Evolutionary conservation across 2,113 vertebrate genomes (phyloP), one percentile per base, ranked within the genome.

Genomic region (Leucoraja erinaceus): DNA sequence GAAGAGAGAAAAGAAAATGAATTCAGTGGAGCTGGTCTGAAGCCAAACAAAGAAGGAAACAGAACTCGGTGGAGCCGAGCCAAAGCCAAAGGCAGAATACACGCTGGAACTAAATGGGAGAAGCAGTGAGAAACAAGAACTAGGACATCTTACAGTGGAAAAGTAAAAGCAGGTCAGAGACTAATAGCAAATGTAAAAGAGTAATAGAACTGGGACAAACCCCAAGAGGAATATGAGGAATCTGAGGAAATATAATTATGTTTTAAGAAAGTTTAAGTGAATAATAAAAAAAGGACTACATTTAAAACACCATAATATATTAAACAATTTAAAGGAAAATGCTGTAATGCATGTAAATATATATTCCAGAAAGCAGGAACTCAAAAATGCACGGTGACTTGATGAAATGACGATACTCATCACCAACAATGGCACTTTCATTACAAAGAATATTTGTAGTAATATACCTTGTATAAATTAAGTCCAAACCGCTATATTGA

Each of bases 191-290:
- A 70, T 54, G 78, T 54, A 56, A 91, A 22, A 74, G 38, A 4
- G 10, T 4, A 61, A 90, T n/a, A 31, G 54, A 83, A 83, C 20
- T 83, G 47, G 79, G 12, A 2, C n/a, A 63, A 63, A n/a, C 83
- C 83, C 59, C 16, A 63, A 61, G 81, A 56, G 54, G 59, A 81
- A 47, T 7, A 22, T 83, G 22, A 20, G 28, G 63, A n/a, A 88
- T 61, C 83, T 31, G 83, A 63, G 61, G 31, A n/a, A 88, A 63
- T 66, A 63, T 86, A 86, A 86, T n/a, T 28, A 16, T 28, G n/a
- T 86, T 86, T 66, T 88, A 88, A 88, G 83, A 88, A 88, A 18
- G 63, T 88, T 59, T 63, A n/a, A 16, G 18, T 66, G 28, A 66
- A 63, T 86, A n/a, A 59, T 25, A 63, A 88, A 88, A 61, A 88